Conservation (phyloP, 1,140 invertebrate species). For the Episyrphus balteatus region DNA sequence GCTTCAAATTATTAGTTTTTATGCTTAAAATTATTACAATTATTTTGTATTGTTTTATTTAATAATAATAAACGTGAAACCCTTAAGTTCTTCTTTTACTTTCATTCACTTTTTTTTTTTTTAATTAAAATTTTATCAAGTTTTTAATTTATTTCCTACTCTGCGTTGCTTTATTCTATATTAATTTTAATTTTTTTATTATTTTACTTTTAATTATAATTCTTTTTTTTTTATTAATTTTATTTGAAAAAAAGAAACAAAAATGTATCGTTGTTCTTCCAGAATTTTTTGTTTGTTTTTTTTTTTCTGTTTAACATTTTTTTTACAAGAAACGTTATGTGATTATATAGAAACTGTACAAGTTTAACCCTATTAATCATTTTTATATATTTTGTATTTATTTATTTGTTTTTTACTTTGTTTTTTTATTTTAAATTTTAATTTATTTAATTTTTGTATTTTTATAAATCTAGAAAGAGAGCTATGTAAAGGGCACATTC, state of each 20-base stretch:
- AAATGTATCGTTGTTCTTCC: conserved; percentile 8
- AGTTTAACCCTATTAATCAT: conserved; percentile 9
- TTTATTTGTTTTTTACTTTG: conserved; percentile 8
- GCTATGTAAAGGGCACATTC: conserved; percentile 38
- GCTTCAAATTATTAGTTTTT: not conserved
- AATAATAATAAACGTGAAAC: not conserved
- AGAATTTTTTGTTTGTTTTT: conserved; percentile 14
- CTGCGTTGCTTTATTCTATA: conserved; percentile 1
- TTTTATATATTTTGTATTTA: conserved; percentile 4
- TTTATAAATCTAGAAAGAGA: conserved; percentile 30
- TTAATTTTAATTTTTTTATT: conserved; percentile 4
- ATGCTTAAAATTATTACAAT: not conserved
- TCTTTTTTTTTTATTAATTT: conserved; percentile 3
- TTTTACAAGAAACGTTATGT: conserved; percentile 10
- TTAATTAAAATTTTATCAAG: not conserved
- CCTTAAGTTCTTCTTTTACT: conserved; percentile 2
- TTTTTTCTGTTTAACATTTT: conserved; percentile 17
- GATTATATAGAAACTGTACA: conserved; percentile 8
- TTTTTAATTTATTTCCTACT: conserved; percentile 1
- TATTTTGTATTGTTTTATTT: not conserved
- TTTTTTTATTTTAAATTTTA: not conserved
- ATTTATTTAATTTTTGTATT: conserved; percentile 2
- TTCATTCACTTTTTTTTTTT: not conserved
- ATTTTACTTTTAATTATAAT: conserved; percentile 4
- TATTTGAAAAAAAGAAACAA: not conserved